Percentiles rank a stretch among this genome's conserved stretches.
These are phyloP conservation scores for Telmatochromis sp. DNA, from an alignment of 2,113 vertebrate genomes.

Conservation along the genomic window DNA sequence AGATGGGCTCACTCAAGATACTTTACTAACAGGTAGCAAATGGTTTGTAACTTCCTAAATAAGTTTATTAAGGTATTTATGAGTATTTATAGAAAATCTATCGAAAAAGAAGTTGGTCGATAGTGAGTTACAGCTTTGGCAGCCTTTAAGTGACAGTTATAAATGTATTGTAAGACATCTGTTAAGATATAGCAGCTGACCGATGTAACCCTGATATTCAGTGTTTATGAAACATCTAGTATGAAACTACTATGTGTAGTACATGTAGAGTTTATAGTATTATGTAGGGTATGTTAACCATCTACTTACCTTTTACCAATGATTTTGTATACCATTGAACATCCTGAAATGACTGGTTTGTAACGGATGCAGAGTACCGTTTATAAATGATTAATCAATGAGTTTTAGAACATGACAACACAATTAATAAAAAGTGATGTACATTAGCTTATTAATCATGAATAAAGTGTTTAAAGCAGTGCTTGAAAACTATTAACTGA, in stretches of 20 bases:
- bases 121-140: too few species aligned
- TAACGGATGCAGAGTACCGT: accelerated
- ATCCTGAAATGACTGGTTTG: not conserved
- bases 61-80: too few species aligned
- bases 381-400: not conserved
- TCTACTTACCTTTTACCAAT: not conserved
- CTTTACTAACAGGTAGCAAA: too few species aligned
- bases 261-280: not conserved
- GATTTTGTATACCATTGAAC: not conserved
- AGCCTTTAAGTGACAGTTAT: too few species aligned
- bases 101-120: too few species aligned
- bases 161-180: too few species aligned
- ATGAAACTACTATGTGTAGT: not conserved
- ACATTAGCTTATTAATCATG: not conserved
- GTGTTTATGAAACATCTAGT: not conserved
- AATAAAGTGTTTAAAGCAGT: not conserved
- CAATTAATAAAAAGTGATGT: not conserved
- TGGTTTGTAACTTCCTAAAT: too few species aligned
- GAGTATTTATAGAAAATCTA: too few species aligned
- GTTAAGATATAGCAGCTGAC: too few species aligned
- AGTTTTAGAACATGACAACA: not conserved
- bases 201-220: too few species aligned
- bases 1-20: too few species aligned
- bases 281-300: not conserved
- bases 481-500: not conserved